Evolutionary conservation across 2,888 invertebrate species (phyloP).

Genomic region (Morpho deidamia): DNA sequence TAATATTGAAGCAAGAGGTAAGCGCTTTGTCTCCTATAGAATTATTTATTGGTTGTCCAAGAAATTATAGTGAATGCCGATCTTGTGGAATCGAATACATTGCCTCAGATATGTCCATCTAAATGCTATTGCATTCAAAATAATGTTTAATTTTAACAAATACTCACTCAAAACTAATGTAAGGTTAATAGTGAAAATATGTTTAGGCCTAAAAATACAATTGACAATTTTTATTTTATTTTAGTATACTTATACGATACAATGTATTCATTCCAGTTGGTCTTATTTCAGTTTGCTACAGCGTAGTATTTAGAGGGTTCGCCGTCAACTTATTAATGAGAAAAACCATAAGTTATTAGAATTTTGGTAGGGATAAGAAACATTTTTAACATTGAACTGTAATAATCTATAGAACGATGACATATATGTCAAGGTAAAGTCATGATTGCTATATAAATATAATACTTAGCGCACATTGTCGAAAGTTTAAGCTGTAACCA

Average conservation of each 20-base stretch:
- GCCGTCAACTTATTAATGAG: not conserved
- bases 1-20: constrained; percentile 2
- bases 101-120: not conserved
- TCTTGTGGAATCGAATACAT: constrained; percentile 8
- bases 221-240: constrained; percentile 1
- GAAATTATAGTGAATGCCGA: constrained; percentile 6
- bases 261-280: constrained; percentile 6
- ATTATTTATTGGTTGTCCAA: constrained; percentile 7
- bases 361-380: not conserved
- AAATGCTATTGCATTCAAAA: too few species aligned
- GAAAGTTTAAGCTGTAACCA: not conserved
- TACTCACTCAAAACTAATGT: not conserved
- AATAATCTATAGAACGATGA: not conserved
- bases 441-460: not conserved
- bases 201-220: constrained; percentile 2
- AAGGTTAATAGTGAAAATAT: not conserved
- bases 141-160: not conserved
- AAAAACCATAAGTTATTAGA: not conserved
- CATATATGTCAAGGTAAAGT: not conserved
- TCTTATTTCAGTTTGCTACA: constrained; percentile 1
- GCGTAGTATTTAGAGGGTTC: not conserved
- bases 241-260: constrained; percentile 3
- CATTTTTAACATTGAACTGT: not conserved
- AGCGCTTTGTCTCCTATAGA: constrained; percentile 11
- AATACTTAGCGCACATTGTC: not conserved